Conservation (phyloP, 2,888 invertebrate species). For the Lasioglossum morio region DNA sequence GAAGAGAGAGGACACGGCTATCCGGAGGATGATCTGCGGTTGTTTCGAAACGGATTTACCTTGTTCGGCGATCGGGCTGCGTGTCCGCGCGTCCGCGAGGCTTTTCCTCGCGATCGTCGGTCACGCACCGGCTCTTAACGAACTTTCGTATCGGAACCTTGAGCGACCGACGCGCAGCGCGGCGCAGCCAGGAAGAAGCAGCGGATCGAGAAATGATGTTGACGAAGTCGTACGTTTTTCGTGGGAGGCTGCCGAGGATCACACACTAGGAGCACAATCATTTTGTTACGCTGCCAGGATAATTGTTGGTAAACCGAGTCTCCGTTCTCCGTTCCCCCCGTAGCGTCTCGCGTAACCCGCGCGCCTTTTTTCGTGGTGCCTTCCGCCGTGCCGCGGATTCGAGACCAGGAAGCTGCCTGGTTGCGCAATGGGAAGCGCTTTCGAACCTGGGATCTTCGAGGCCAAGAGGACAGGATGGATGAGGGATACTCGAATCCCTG, state of each 20-base stretch:
- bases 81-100: not conserved
- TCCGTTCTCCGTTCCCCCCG: slow-evolving; percentile 45
- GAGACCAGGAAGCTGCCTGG: slow-evolving; percentile 58
- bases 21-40: not conserved
- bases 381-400: slow-evolving; percentile 33
- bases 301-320: slow-evolving; percentile 59
- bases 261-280: slow-evolving; percentile 59
- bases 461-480: slow-evolving; percentile 13
- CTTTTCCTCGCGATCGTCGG: slow-evolving; percentile 8
- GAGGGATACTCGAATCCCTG: no score
- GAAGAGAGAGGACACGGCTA: not conserved
- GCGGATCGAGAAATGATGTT: slow-evolving; percentile 33
- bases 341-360: slow-evolving; percentile 12
- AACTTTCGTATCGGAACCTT: slow-evolving; percentile 36
- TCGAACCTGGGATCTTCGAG: slow-evolving; percentile 39
- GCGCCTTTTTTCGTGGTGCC: slow-evolving; percentile 38
- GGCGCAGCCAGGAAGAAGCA: slow-evolving; percentile 17
- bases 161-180: not conserved
- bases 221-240: slow-evolving; percentile 59
- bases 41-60: slow-evolving; percentile 13
- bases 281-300: slow-evolving; percentile 64
- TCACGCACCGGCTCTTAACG: not conserved
- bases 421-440: slow-evolving; percentile 55
- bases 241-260: slow-evolving; percentile 57
- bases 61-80: not conserved